phyloP scores from a whole-genome alignment of 2,797 vertebrate species.

The Micrastur ruficollis region DNA sequence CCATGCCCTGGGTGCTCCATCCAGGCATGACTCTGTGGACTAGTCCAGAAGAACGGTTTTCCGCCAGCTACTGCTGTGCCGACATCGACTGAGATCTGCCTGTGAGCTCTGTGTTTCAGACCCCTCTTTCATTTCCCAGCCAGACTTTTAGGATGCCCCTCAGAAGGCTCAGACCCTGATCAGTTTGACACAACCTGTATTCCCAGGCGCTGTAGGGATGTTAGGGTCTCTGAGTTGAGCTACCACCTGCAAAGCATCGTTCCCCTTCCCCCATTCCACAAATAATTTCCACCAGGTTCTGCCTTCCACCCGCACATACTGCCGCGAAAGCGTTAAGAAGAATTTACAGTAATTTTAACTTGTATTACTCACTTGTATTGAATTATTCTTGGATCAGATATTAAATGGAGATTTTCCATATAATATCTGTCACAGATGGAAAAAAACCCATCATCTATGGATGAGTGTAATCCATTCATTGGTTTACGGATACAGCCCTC shows the following conservation, averaged over 20 bases:
- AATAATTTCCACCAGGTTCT: neutral
- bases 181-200: neutral
- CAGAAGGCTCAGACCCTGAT: neutral
- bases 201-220: neutral
- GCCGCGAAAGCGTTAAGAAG: conserved; percentile 23
- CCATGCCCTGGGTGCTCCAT: neutral
- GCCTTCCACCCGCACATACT: neutral
- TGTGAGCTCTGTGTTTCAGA: neutral
- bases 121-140: neutral
- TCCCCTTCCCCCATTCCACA: neutral
- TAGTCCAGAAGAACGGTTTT: neutral
- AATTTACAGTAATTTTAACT: conserved; percentile 19
- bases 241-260: neutral
- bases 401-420: conserved; percentile 52
- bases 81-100: neutral
- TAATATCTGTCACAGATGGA: conserved; percentile 51
- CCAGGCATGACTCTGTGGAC: neutral
- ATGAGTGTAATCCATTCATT: conserved; percentile 54
- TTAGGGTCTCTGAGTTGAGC: neutral
- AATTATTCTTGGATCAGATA: conserved; percentile 58
- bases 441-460: conserved; percentile 11
- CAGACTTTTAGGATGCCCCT: neutral
- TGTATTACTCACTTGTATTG: conserved; percentile 45
- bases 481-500: conserved; percentile 29
- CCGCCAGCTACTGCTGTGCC: neutral